Percentiles rank a stretch among this genome's conserved stretches.
phyloP scores from a whole-genome alignment of 2,888 invertebrate species.

The Zygothrica quintamaculata region DNA sequence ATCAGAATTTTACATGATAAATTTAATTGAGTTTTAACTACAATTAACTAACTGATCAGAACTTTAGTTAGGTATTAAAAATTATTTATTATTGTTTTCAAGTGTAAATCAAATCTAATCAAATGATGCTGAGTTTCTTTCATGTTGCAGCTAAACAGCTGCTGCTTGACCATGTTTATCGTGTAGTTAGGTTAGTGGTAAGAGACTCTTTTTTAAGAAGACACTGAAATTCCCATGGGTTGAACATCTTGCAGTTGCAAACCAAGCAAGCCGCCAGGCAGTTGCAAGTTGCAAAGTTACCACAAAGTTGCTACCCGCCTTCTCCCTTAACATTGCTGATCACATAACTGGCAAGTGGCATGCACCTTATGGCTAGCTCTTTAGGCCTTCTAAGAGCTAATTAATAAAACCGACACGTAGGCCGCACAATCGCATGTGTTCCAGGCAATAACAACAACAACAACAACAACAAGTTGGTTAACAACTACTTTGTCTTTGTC shows the following conservation, averaged over 20 bases:
- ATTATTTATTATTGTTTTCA: too few species aligned
- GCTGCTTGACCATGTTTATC: too few species aligned
- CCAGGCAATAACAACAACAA: conserved; percentile 19
- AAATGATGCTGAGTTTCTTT: too few species aligned
- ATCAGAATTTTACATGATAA: too few species aligned
- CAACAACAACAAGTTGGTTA: conserved; percentile 29
- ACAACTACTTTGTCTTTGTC: conserved; percentile 74
- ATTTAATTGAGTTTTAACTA: too few species aligned
- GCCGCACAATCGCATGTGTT: conserved; percentile 41
- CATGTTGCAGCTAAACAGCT: too few species aligned
- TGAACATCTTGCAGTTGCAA: conserved; percentile 30
- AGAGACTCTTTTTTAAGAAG: background rate
- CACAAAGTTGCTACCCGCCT: background rate
- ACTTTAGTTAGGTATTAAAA: too few species aligned
- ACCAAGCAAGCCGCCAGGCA: background rate
- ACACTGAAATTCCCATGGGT: conserved; percentile 18
- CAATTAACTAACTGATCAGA: too few species aligned
- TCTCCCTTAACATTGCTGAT: conserved; percentile 26
- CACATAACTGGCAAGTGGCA: conserved; percentile 46
- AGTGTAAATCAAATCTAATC: too few species aligned
- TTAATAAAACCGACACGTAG: conserved; percentile 72
- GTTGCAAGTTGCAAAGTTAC: conserved; percentile 7
- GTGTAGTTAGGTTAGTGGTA: too few species aligned
- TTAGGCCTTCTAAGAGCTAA: conserved; percentile 48
- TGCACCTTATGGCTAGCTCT: conserved; percentile 41